Conservation (phyloP, 2,888 invertebrate species). For the Andrena hattorfiana region DNA sequence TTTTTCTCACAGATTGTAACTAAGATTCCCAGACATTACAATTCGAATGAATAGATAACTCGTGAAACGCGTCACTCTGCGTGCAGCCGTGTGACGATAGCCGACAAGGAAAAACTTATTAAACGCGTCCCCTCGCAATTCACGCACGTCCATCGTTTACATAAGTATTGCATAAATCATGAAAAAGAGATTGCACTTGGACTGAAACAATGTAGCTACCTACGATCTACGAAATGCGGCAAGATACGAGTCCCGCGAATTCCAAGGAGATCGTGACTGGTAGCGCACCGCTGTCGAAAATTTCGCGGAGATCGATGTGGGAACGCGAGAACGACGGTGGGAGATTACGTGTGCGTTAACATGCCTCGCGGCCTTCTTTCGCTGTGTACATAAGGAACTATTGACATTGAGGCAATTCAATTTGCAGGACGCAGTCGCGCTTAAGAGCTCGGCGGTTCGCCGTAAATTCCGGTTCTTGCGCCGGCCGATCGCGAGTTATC, state of each 20-base stretch:
- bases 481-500: slow-evolving; percentile 52
- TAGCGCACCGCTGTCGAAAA: neutral
- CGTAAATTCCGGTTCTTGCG: slow-evolving; percentile 62
- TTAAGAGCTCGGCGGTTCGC: slow-evolving; percentile 32
- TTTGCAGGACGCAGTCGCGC: slow-evolving; percentile 51
- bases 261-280: neutral
- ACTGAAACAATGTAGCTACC: neutral
- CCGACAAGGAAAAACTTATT: slow-evolving; percentile 35
- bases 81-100: neutral
- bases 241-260: neutral
- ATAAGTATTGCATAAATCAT: no score
- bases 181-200: neutral
- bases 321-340: slow-evolving; percentile 10
- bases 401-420: slow-evolving; percentile 61
- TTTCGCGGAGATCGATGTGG: slow-evolving; percentile 30
- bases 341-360: slow-evolving; percentile 47
- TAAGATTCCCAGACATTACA: no score
- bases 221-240: neutral
- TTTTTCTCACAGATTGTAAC: no score
- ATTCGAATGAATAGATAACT: neutral
- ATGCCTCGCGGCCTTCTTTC: slow-evolving; percentile 43
- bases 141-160: no score
- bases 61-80: neutral
- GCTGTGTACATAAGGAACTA: slow-evolving; percentile 35
- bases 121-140: slow-evolving; percentile 12